Base-by-base conservation (phyloP, 2,113 vertebrate genomes). In the Cryptotis parvus region DNA sequence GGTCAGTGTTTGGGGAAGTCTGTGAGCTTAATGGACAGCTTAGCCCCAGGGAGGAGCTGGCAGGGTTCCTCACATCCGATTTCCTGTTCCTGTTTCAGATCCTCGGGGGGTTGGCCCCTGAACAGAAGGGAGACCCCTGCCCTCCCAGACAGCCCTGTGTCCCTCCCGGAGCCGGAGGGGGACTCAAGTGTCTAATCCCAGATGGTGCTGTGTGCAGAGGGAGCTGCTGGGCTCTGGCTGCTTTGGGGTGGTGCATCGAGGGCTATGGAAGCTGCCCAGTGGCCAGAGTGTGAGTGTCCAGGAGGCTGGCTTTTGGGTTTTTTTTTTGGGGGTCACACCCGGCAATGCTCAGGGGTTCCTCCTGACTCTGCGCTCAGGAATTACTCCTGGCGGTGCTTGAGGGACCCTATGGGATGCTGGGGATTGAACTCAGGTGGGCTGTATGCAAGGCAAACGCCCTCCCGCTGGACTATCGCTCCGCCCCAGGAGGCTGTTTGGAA, bases 211-310 rank as follows among this genome's bases (percentile, higher is more conserved):
- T 99, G 94, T 12, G 94, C 43, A 96, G 98, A 87, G 96, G 1
- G 98, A 99, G 91, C 98, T 97, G 41, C 95, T 99, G 90, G 99
- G 99, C 29, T 98, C 98, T 0, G 99, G 99, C 27, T 99, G 98
- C 93, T 99, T 99, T 12, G 99, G 99, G 0, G 98, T 99, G 88
- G 99, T 99, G 80, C 98, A 96, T 75, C 98, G 95, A 63, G 99
- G 98, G 4, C 97, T 99, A 39, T 99, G 99, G 99, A 98, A 97
- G 4, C 95, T 98, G 0, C 98, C 98, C 0, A 96, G 95, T 0
- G 98, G 98, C 8, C 97, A 95, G 95, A 97, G 97, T 66, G 99
- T 99, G 95, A 98, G 98, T 94, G 41, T 26, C 22, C 6, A 1
- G 18, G 75, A n/a, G n/a, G n/a, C n/a, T n/a, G n/a, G n/a, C n/a